phyloP scores from a whole-genome alignment of 2,113 vertebrate genomes.

The Salvelinus fontinalis region DNA sequence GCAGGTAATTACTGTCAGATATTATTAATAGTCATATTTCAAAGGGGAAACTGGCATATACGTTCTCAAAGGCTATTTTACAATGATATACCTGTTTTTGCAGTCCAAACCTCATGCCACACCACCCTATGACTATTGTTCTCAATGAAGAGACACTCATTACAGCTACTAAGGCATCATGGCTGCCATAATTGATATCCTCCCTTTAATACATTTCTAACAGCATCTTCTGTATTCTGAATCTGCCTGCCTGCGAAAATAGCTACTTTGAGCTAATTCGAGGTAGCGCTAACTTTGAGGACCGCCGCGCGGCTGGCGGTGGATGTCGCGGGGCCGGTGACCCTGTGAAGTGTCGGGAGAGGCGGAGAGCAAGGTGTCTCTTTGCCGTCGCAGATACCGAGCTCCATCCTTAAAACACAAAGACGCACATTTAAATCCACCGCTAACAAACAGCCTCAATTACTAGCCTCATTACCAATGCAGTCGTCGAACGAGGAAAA shows the following conservation, averaged over 20 bases:
- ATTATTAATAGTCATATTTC: slow-evolving; percentile 61
- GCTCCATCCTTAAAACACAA: slow-evolving; percentile 53
- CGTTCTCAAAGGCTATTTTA: slow-evolving; percentile 58
- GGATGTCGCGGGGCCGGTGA: slow-evolving; percentile 52
- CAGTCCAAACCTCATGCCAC: slow-evolving; percentile 34
- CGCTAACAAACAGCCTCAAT: slow-evolving; percentile 68
- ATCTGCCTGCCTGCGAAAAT: slow-evolving; percentile 30
- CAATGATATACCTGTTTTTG: slow-evolving; percentile 45
- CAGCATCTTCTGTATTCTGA: slow-evolving; percentile 6
- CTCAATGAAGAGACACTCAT: slow-evolving; percentile 40
- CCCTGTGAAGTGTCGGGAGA: slow-evolving; percentile 53
- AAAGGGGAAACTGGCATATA: slow-evolving; percentile 44
- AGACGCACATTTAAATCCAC: slow-evolving; percentile 62
- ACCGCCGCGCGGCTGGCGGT: slow-evolving; percentile 29
- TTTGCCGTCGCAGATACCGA: not conserved
- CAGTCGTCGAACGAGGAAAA: slow-evolving; percentile 58
- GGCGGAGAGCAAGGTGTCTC: slow-evolving; percentile 15
- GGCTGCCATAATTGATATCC: slow-evolving; percentile 61
- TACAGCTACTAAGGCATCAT: slow-evolving; percentile 49
- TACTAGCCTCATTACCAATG: slow-evolving; percentile 68
- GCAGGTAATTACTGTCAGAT: slow-evolving; percentile 58
- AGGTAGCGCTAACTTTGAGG: slow-evolving; percentile 50
- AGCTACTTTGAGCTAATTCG: slow-evolving; percentile 5
- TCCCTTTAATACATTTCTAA: slow-evolving; percentile 44
- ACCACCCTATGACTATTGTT: slow-evolving; percentile 44